phyloP scores from a whole-genome alignment of 2,888 invertebrate species.

The Cacoxenus indagator region DNA sequence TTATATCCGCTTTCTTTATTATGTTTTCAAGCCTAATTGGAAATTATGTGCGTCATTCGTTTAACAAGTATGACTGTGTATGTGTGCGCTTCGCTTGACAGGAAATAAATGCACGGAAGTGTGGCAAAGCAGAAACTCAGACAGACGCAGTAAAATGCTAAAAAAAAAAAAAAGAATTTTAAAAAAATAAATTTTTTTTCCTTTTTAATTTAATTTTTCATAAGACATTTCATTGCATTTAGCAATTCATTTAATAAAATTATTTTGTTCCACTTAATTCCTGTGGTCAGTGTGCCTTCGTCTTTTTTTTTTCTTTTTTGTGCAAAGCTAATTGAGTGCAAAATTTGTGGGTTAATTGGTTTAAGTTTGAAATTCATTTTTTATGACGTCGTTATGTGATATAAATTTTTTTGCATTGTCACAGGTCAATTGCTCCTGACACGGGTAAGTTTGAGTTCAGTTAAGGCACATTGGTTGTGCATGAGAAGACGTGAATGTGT shows the following conservation, averaged over 20 bases:
- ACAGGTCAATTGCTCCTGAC: not conserved
- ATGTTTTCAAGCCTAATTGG: slow-evolving; percentile 47
- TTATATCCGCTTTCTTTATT: slow-evolving; percentile 24
- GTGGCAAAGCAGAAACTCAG: not conserved
- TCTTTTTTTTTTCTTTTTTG: not conserved
- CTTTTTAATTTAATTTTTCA: too few species aligned
- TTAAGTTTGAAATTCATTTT: slow-evolving; percentile 44
- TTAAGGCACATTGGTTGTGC: too few species aligned
- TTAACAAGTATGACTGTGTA: slow-evolving; percentile 13
- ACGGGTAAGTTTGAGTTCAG: too few species aligned
- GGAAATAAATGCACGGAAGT: slow-evolving; percentile 21
- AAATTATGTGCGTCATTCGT: slow-evolving; percentile 41
- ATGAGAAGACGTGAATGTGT: too few species aligned
- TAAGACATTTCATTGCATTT: slow-evolving; percentile 1
- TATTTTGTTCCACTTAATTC: not conserved
- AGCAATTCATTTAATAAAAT: not conserved
- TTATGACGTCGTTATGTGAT: not conserved
- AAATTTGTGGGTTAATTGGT: slow-evolving; percentile 51
- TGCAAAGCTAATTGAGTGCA: slow-evolving; percentile 48
- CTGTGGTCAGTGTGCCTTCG: not conserved
- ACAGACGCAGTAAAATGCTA: slow-evolving; percentile 16
- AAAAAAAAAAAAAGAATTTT: slow-evolving; percentile 1
- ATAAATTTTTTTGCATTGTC: not conserved
- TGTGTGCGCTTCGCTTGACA: not conserved
- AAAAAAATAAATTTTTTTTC: not conserved